Evolutionary conservation across 2,113 vertebrate species (phyloP), one percentile per base, ranked within the genome.

Genomic region (Vimba vimba): DNA sequence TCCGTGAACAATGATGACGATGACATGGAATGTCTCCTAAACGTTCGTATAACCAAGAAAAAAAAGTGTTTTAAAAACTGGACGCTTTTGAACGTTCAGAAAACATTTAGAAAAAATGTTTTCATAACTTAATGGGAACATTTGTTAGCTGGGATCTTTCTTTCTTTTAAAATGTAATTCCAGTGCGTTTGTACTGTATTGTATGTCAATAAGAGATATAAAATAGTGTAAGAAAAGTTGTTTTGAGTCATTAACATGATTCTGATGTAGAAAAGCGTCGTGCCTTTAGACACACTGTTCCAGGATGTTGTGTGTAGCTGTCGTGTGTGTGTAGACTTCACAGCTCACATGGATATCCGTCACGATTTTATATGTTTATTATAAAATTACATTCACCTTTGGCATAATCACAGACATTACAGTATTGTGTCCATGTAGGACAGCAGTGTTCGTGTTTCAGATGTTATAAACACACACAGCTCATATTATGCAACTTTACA

Each of bases 401-500:
- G 55, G 23, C 23, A 23, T 62, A 25, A 62, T 62, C 59, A 68
- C 62, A 30, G 27, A 30, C 36, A 10, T 60, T 1, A 11, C 4
- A 66, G 4, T 39, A 21, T 39, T 4, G 4, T 39, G 68, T 71
- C 68, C 33, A 0, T 11, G 33, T 23, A 39, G 66, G 68, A 71
- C 68, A 10, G 68, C 68, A 39, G 68, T 55, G 52, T 55, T 30
- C 12, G 15, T 33, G 25, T 64, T 27, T 30, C 60, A 69, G 33
- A 21, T 75, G 21, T 59, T 13, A 23, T 75, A 74, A 68, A 83
- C 83, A 23, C 79, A 81, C 11, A 36, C 47, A 13, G n/a, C n/a
- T 2, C 43, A 79, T 17, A 75, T 84, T 86, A 88, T 88, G 87
- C 87, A 88, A 86, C 59, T 15, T 84, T 71, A 66, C 74, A 52